phyloP scores from a whole-genome alignment of 2,113 vertebrate genomes.

The Pycnonotus jocosus region DNA sequence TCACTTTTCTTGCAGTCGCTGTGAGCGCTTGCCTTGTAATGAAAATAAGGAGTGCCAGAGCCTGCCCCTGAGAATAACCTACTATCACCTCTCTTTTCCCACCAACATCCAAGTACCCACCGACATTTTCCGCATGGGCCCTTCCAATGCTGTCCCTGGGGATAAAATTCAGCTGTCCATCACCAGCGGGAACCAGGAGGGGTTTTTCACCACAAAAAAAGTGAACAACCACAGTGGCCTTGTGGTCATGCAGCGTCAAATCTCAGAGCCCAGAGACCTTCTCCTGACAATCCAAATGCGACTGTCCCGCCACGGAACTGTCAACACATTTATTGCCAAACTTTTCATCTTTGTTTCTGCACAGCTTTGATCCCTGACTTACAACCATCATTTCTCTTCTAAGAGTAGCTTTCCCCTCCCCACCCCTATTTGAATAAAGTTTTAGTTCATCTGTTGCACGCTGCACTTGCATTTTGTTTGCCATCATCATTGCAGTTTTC shows the following conservation, averaged over 20 bases:
- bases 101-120: slow-evolving; percentile 92
- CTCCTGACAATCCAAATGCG: slow-evolving; percentile 88
- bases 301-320: slow-evolving; percentile 79
- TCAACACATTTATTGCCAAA: slow-evolving; percentile 87
- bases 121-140: slow-evolving; percentile 97
- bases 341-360: slow-evolving; percentile 89
- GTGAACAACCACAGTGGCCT: slow-evolving; percentile 80
- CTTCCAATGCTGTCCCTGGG: slow-evolving; percentile 81
- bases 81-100: slow-evolving; percentile 97
- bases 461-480: slow-evolving; percentile 54
- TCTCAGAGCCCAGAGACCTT: slow-evolving; percentile 85
- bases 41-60: slow-evolving; percentile 90
- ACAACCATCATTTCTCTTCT: neutral
- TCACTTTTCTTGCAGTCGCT: slow-evolving; percentile 92
- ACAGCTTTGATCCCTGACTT: slow-evolving; percentile 73
- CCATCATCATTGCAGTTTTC: neutral
- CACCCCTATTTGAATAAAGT: slow-evolving; percentile 66
- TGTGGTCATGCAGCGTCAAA: slow-evolving; percentile 82
- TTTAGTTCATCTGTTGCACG: slow-evolving; percentile 27
- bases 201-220: slow-evolving; percentile 83
- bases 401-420: neutral
- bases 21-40: slow-evolving; percentile 98
- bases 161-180: slow-evolving; percentile 90
- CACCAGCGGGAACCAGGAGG: slow-evolving; percentile 86
- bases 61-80: slow-evolving; percentile 96